Base-by-base conservation (phyloP, 2,888 invertebrate species). In the Eudemis profundana region DNA sequence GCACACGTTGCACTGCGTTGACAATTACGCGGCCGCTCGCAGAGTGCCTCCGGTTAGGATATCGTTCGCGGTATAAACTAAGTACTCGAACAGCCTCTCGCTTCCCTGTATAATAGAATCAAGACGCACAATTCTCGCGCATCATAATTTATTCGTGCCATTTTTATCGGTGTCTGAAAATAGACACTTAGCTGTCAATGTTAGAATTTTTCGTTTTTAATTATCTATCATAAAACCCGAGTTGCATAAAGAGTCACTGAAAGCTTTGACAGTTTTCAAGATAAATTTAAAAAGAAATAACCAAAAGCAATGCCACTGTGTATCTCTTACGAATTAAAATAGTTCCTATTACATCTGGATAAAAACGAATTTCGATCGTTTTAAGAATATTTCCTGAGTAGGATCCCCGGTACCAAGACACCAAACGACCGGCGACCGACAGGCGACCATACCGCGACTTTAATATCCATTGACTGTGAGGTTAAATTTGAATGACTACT, bases 61-160 rank as follows among this genome's bases (percentile, higher is more conserved):
- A 40, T 14, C 40, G 14, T n/a, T 53, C 40, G 8, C 53, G 23
- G 23, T 38, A 53, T 8, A 53, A 21, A 23, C 10, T 49, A 27
- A 23, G 12, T 8, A 23, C 38, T 53, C 38, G 38, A 44, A 44
- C 44, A 44, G 44, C 44, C 19, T 19, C 17, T 19, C 15, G 40
- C 40, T n/a, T 40, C 40, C 14, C 40, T 14, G 44, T 44, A 44
- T 19, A 44, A 44, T 19, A 44, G 19, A 44, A 44, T 44, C 44
- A 44, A 19, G 19, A 4, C 19, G 19, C 19, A 38, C 5, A 38
- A 38, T 38, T 38, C 38, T 38, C 38, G 38, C n/a, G 38, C 14
- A 38, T 38, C 14, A 1, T 3, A 38, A 38, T 38, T n/a, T 3
- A 38, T 38, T 38, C 38, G 14, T 1, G 14, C 38, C 38, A 38